A percentile compares a stretch with the other conserved stretches of the same genome.
Conservation (phyloP, 2,797 vertebrate genomes). For the Notoglanidium macrostoma region DNA sequence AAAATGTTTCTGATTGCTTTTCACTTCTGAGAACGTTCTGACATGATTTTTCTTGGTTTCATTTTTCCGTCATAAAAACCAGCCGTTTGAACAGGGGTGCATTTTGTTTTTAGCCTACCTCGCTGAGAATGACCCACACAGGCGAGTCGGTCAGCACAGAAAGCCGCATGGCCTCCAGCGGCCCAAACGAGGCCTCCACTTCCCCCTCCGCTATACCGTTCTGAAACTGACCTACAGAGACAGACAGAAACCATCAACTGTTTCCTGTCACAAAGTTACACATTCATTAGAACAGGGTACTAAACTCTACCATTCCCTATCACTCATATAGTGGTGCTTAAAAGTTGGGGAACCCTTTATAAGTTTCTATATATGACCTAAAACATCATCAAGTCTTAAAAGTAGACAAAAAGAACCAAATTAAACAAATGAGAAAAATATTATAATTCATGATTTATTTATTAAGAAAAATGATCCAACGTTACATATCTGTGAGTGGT, state of each 20-base stretch:
- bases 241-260: neutral
- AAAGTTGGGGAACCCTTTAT: too few species aligned
- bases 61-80: neutral
- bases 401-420: too few species aligned
- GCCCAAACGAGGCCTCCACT: slow-evolving; percentile 91
- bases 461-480: too few species aligned
- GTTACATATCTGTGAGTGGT: too few species aligned
- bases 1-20: neutral
- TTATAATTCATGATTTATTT: too few species aligned
- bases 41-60: neutral
- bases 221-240: slow-evolving; percentile 83
- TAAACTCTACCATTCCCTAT: neutral
- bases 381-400: too few species aligned
- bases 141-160: slow-evolving; percentile 92
- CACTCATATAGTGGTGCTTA: too few species aligned
- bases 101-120: slow-evolving; percentile 73
- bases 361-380: too few species aligned
- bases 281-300: neutral
- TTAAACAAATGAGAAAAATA: too few species aligned
- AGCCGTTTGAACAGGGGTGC: too few species aligned
- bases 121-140: slow-evolving; percentile 95
- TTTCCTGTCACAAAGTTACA: neutral
- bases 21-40: neutral
- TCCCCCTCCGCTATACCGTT: slow-evolving; percentile 91
- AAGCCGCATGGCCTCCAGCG: slow-evolving; percentile 90